Conservation (phyloP, 2,888 invertebrate genomes). For the Oasisia sp. region DNA sequence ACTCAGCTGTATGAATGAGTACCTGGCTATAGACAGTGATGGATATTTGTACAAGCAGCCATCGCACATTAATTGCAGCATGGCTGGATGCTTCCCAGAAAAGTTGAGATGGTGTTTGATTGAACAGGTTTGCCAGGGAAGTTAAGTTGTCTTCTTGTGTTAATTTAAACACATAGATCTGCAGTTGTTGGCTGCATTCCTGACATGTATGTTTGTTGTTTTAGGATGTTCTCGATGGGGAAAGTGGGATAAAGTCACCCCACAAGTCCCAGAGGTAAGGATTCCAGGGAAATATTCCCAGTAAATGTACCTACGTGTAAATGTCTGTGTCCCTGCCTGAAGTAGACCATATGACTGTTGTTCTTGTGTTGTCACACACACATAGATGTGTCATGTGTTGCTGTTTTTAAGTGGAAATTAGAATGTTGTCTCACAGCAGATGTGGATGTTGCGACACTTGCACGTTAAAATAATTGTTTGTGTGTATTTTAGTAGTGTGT, state of each 20-base stretch:
- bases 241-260: background rate
- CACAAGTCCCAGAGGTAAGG: conserved; percentile 3
- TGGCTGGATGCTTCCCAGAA: no score
- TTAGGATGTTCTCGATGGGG: background rate
- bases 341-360: background rate
- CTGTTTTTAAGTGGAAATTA: background rate
- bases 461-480: background rate
- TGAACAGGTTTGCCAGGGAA: no score
- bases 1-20: no score
- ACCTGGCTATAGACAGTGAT: no score
- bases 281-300: background rate
- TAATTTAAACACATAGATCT: background rate
- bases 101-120: no score
- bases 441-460: background rate
- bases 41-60: no score
- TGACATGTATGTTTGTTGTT: background rate
- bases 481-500: background rate
- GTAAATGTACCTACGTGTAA: background rate
- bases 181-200: background rate
- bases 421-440: background rate
- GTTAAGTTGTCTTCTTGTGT: background rate
- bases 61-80: no score
- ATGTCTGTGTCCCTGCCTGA: background rate
- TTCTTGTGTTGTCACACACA: background rate
- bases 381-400: background rate